Conservation (phyloP, 2,888 invertebrate genomes). For the Ophioninae sp. region DNA sequence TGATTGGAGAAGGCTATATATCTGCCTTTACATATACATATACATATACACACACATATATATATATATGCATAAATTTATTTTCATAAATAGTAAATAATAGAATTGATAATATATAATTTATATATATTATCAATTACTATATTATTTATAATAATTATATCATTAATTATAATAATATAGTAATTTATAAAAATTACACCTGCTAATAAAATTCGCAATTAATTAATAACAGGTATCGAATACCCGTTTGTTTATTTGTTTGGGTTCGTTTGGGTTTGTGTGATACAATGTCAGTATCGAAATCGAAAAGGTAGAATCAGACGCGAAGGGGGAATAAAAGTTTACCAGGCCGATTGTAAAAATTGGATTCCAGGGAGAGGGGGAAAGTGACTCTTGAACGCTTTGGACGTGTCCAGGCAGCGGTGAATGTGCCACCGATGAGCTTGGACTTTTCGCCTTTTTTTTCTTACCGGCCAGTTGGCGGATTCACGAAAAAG, state of each 20-base stretch:
- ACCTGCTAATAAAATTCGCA: too few species aligned
- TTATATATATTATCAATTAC: too few species aligned
- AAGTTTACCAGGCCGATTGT: slow-evolving; percentile 3
- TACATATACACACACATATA: too few species aligned
- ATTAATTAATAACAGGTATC: too few species aligned
- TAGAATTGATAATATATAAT: neutral
- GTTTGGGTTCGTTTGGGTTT: neutral
- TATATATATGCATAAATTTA: neutral
- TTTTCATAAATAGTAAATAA: neutral
- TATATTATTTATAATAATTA: too few species aligned
- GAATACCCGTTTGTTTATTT: too few species aligned
- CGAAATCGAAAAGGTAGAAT: neutral
- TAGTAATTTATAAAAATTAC: too few species aligned
- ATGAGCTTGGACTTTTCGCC: neutral
- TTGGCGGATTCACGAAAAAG: slow-evolving; percentile 38
- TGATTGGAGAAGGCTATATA: slow-evolving; percentile 3
- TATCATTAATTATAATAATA: too few species aligned
- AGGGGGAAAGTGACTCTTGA: neutral
- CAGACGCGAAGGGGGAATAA: neutral
- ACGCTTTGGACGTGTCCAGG: slow-evolving; percentile 8
- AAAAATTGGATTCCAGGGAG: slow-evolving; percentile 8
- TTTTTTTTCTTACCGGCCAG: neutral
- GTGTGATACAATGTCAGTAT: neutral
- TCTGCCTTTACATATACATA: too few species aligned
- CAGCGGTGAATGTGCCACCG: slow-evolving; percentile 5